phyloP scores from a whole-genome alignment of 2,797 vertebrate genomes.

The Potorous gilbertii region DNA sequence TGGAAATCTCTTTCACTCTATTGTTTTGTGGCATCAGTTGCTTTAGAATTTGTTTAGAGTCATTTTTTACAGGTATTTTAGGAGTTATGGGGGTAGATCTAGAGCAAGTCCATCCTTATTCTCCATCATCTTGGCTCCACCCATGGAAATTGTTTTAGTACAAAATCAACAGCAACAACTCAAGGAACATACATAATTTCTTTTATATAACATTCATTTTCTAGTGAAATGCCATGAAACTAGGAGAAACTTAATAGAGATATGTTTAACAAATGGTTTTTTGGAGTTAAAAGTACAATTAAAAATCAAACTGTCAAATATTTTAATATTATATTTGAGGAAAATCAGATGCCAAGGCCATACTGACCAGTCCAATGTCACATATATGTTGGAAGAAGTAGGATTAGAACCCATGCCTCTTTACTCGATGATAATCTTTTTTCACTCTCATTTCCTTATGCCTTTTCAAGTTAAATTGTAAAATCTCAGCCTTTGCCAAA shows the following conservation, averaged over 20 bases:
- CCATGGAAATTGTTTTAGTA: too few relatives aligned
- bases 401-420: slow-evolving; percentile 1
- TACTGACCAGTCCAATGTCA: not conserved
- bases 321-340: not conserved
- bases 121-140: too few relatives aligned
- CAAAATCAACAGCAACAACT: not conserved
- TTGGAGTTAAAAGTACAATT: not conserved
- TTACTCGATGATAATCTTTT: not conserved
- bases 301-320: not conserved
- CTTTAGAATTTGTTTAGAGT: too few relatives aligned
- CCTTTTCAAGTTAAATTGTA: not conserved
- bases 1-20: too few relatives aligned
- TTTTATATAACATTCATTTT: not conserved
- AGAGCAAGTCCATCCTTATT: too few relatives aligned
- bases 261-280: not conserved
- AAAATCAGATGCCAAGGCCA: not conserved
- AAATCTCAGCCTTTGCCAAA: not conserved
- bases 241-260: slow-evolving; percentile 1
- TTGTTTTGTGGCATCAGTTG: too few relatives aligned
- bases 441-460: not conserved
- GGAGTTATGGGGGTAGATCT: too few relatives aligned
- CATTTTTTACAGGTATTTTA: too few relatives aligned
- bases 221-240: not conserved
- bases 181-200: not conserved
- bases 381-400: not conserved